Percentiles rank a stretch among this genome's conserved stretches.
phyloP scores from a whole-genome alignment of 2,888 invertebrate species.

The Hololepta plana region DNA sequence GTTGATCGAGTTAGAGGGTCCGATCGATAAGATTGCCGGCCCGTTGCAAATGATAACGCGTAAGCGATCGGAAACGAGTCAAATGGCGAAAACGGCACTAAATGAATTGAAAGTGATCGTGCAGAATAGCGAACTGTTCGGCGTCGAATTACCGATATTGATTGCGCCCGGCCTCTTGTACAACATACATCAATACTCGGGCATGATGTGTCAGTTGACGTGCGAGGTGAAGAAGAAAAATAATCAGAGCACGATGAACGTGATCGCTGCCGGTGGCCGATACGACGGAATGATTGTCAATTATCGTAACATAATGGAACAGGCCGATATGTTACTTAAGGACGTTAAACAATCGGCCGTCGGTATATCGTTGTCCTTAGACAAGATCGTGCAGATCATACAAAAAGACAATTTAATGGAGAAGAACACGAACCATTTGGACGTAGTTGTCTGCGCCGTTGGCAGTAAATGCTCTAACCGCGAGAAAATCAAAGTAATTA shows the following conservation, averaged over 20 bases:
- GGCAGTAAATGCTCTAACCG: slow-evolving; percentile 37
- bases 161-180: slow-evolving; percentile 39
- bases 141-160: too few relatives aligned
- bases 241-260: slow-evolving; percentile 36
- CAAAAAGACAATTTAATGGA: slow-evolving; percentile 29
- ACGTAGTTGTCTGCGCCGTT: slow-evolving; percentile 50
- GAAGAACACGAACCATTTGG: slow-evolving; percentile 23
- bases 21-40: slow-evolving; percentile 38
- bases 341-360: slow-evolving; percentile 39
- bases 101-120: slow-evolving; percentile 58
- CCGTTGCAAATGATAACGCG: slow-evolving; percentile 46
- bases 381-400: slow-evolving; percentile 51
- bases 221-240: slow-evolving; percentile 36
- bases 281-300: slow-evolving; percentile 68
- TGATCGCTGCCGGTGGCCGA: slow-evolving; percentile 77
- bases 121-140: slow-evolving; percentile 50
- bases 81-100: slow-evolving; percentile 48
- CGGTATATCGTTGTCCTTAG: slow-evolving; percentile 73
- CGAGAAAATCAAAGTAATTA: slow-evolving; percentile 29
- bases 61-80: slow-evolving; percentile 47
- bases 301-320: slow-evolving; percentile 35
- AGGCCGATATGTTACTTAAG: slow-evolving; percentile 15
- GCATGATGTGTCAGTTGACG: slow-evolving; percentile 48
- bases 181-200: slow-evolving; percentile 44
- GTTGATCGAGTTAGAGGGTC: slow-evolving; percentile 48